Percentiles rank a stretch among this genome's conserved stretches.
phyloP scores from a whole-genome alignment of 2,113 vertebrate species.

The Carollia perspicillata region DNA sequence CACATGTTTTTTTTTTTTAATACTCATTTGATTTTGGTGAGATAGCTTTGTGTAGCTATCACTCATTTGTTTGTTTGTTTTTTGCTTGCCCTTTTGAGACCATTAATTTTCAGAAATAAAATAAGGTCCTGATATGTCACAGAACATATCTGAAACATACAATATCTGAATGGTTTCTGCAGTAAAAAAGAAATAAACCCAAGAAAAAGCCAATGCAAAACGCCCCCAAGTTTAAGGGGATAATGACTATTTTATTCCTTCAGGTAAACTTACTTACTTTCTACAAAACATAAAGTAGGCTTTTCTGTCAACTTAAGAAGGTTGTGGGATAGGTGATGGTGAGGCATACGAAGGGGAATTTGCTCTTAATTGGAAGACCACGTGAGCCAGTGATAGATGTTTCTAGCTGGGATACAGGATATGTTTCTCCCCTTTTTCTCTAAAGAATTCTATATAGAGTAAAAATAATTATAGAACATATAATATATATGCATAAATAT shows the following conservation, averaged over 20 bases:
- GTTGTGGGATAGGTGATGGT: not conserved
- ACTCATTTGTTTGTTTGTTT: not conserved
- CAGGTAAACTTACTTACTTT: not conserved
- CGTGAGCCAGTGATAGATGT: not conserved
- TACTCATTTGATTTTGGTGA: conserved; percentile 22
- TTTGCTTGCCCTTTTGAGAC: not conserved
- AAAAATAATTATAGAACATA: not conserved
- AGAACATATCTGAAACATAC: not conserved
- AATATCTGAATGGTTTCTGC: not conserved
- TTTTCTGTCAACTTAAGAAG: not conserved
- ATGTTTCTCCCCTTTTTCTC: not conserved
- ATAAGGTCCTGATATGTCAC: not conserved
- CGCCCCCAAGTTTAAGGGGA: not conserved
- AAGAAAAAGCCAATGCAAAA: not conserved
- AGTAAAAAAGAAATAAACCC: not conserved
- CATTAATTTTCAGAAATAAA: conserved; percentile 1
- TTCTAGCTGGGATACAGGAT: not conserved
- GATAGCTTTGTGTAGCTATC: not conserved
- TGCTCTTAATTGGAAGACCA: not conserved
- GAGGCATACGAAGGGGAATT: not conserved
- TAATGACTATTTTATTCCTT: not conserved
- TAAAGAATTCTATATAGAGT: not conserved
- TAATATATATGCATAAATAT: not conserved
- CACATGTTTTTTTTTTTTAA: not conserved
- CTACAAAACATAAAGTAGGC: not conserved